Evolutionary conservation across 2,113 vertebrate species (phyloP).

Genomic region (Peromyscus leucopus): DNA sequence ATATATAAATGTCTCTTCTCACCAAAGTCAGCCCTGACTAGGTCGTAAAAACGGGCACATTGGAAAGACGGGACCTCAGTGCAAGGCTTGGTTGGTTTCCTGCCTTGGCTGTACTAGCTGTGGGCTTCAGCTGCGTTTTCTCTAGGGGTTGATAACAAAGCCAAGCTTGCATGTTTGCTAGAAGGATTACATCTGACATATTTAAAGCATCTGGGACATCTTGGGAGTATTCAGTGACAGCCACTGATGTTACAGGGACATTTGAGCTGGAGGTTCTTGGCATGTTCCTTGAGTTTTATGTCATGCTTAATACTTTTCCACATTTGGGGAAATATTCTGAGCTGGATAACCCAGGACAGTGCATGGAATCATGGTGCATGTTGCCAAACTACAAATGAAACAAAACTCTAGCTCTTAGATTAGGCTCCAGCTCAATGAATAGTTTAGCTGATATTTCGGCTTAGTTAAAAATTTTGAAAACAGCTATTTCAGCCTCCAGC

Average conservation of each 20-base stretch:
- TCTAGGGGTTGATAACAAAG: not conserved
- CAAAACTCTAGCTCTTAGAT: not conserved
- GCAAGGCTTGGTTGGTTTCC: not conserved
- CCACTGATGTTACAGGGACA: slow-evolving; percentile 57
- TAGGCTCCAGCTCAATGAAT: not conserved
- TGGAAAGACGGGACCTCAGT: not conserved
- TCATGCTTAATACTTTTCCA: slow-evolving; percentile 62
- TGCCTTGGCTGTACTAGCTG: not conserved
- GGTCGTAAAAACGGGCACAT: not conserved
- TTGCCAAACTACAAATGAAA: slow-evolving; percentile 48
- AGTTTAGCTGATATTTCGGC: slow-evolving; percentile 17
- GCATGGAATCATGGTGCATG: not conserved
- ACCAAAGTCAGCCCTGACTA: not conserved
- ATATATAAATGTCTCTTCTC: not conserved
- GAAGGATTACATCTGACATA: slow-evolving; percentile 59
- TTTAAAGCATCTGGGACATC: slow-evolving; percentile 63
- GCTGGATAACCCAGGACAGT: not conserved
- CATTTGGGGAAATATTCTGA: slow-evolving; percentile 63
- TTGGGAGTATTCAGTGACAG: slow-evolving; percentile 53
- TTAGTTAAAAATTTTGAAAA: slow-evolving; percentile 28
- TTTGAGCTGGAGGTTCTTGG: slow-evolving; percentile 47
- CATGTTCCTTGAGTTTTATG: slow-evolving; percentile 42
- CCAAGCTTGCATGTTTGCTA: slow-evolving; percentile 8
- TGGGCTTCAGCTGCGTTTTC: not conserved
- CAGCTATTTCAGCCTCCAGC: not conserved